Evolutionary conservation across 2,797 vertebrate genomes (phyloP).

Genomic region (Atherinosoma microstoma): DNA sequence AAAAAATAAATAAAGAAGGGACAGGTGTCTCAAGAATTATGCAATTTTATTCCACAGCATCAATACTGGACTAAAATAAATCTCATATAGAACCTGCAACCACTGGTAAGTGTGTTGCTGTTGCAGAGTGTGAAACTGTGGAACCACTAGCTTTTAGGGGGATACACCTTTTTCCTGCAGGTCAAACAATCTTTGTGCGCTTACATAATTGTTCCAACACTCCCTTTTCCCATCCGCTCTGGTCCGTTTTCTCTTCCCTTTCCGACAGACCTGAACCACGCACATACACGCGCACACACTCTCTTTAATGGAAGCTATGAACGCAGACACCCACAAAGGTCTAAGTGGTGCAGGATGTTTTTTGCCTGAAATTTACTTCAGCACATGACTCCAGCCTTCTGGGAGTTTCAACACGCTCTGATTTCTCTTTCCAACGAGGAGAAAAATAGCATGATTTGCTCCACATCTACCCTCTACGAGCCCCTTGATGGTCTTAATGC

Average conservation of each 20-base stretch:
- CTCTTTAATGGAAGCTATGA: slow-evolving; percentile 41
- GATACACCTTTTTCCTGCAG: slow-evolving; percentile 81
- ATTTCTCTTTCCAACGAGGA: slow-evolving; percentile 55
- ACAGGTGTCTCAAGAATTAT: background rate
- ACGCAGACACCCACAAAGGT: slow-evolving; percentile 46
- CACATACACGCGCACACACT: slow-evolving; percentile 14
- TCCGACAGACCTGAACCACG: slow-evolving; percentile 53
- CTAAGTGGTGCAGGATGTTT: slow-evolving; percentile 57
- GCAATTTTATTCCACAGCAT: background rate
- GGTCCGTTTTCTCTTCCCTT: slow-evolving; percentile 57
- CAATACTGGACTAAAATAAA: background rate
- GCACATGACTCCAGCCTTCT: slow-evolving; percentile 64
- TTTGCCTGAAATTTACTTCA: slow-evolving; percentile 67
- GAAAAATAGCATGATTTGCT: slow-evolving; percentile 48
- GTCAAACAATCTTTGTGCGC: slow-evolving; percentile 69
- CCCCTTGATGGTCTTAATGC: slow-evolving; percentile 48
- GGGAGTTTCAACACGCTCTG: slow-evolving; percentile 59
- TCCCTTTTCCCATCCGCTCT: slow-evolving; percentile 69
- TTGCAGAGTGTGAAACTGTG: slow-evolving; percentile 29
- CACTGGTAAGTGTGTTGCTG: slow-evolving; percentile 24
- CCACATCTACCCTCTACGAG: slow-evolving; percentile 35
- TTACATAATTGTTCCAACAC: slow-evolving; percentile 79
- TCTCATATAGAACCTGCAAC: background rate
- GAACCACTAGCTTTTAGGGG: slow-evolving; percentile 38
- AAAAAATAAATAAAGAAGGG: background rate